A percentile compares a stretch with the other conserved stretches of the same genome.
phyloP scores from a whole-genome alignment of 2,797 vertebrate species.

The Alfaro cultratus region DNA sequence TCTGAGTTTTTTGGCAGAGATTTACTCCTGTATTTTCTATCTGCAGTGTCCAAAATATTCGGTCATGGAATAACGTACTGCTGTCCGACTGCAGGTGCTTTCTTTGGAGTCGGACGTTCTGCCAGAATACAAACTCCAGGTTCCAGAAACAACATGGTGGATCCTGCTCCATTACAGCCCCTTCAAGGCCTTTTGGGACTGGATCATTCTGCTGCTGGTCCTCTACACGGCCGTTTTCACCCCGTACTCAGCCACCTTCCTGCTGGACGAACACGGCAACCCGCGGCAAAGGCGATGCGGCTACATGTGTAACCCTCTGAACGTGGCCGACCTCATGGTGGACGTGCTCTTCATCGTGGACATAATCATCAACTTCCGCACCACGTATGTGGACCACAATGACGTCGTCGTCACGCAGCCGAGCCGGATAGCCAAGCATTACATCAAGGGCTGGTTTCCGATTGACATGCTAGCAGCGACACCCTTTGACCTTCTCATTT shows the following conservation, averaged over 20 bases:
- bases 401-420: conserved; percentile 96
- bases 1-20: no score
- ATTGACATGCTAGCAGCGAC: conserved; percentile 96
- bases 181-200: conserved; percentile 98
- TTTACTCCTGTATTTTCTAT: no score
- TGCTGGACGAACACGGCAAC: conserved; percentile 89
- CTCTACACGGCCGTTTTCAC: conserved; percentile 97
- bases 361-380: conserved; percentile 96
- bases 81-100: conserved; percentile 83
- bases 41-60: no score
- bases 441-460: conserved; percentile 97
- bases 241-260: conserved; percentile 93
- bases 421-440: conserved; percentile 90
- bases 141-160: conserved; percentile 88
- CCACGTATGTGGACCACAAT: conserved; percentile 92
- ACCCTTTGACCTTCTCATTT: conserved; percentile 96
- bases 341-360: conserved; percentile 97
- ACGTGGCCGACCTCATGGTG: conserved; percentile 91
- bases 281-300: conserved; percentile 83
- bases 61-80: not conserved
- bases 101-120: conserved; percentile 93
- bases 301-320: conserved; percentile 91
- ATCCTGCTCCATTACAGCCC: conserved; percentile 97
- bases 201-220: conserved; percentile 95
- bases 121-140: conserved; percentile 93